A percentile compares a stretch with the other conserved stretches of the same genome.
These are phyloP conservation scores for Cetoscarus ocellatus DNA, from an alignment of 2,797 vertebrate genomes.

Conservation along the genomic window DNA sequence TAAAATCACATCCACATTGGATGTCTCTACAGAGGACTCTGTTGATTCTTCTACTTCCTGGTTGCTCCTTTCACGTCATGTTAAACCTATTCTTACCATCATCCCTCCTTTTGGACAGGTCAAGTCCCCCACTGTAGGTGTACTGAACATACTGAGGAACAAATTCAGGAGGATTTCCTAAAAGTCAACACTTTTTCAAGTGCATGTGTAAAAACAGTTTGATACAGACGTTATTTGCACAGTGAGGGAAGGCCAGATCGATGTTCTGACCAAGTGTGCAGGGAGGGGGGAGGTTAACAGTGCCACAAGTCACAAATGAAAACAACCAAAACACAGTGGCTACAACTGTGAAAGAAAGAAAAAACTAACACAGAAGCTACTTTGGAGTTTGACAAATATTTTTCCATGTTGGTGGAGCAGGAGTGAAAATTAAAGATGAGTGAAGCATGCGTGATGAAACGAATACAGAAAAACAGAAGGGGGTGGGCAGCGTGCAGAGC, in stretches of 20 bases:
- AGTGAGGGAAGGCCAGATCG: conserved; percentile 19
- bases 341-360: conserved; percentile 15
- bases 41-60: no score
- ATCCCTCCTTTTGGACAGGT: no score
- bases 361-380: conserved; percentile 23
- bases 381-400: neutral
- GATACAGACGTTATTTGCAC: conserved; percentile 33
- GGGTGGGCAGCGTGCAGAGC: conserved; percentile 61
- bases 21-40: no score
- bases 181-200: neutral
- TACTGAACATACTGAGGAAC: no score
- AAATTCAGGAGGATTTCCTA: no score
- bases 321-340: neutral
- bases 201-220: conserved; percentile 33
- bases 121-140: no score
- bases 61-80: no score
- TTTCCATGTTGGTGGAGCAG: no score
- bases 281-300: conserved; percentile 20
- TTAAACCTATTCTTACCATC: no score
- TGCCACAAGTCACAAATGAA: conserved; percentile 31
- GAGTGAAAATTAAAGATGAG: neutral
- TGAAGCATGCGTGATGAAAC: conserved; percentile 38
- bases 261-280: conserved; percentile 30
- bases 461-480: neutral
- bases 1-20: no score